Conservation (phyloP, 2,888 invertebrate species). For the Acrobasis suavella region DNA sequence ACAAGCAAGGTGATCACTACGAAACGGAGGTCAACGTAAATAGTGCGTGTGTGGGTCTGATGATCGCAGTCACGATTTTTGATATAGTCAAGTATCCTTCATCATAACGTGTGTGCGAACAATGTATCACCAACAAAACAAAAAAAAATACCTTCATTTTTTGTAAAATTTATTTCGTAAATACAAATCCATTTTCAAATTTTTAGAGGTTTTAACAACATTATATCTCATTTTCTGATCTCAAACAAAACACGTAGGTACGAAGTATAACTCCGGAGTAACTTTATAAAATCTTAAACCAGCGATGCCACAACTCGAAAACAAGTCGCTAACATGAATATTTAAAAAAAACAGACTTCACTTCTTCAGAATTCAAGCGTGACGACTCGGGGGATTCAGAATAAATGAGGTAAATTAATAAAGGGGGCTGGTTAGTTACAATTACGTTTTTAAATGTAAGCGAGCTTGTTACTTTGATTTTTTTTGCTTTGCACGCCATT, state of each 20-base stretch:
- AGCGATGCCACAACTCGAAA: slow-evolving; percentile 9
- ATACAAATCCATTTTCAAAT: too few species aligned
- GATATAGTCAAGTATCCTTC: too few species aligned
- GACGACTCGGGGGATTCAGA: slow-evolving; percentile 59
- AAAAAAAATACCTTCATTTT: too few species aligned
- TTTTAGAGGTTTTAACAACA: neutral
- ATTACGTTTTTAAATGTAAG: slow-evolving; percentile 81
- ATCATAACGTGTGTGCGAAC: too few species aligned
- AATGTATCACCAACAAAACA: too few species aligned
- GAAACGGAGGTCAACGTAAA: too few species aligned
- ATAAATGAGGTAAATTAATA: slow-evolving; percentile 81
- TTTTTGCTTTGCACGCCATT: slow-evolving; percentile 78
- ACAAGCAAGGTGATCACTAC: too few species aligned
- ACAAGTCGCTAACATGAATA: slow-evolving; percentile 62
- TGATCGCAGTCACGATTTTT: too few species aligned
- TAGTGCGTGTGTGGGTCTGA: too few species aligned
- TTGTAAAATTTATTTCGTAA: too few species aligned
- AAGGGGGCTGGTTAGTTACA: slow-evolving; percentile 80
- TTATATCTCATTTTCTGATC: neutral
- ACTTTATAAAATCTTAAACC: neutral
- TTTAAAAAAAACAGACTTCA: slow-evolving; percentile 54
- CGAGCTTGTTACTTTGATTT: slow-evolving; percentile 77
- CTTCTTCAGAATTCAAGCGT: slow-evolving; percentile 56
- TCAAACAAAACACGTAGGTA: neutral
- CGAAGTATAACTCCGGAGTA: neutral